Percentiles rank a stretch among this genome's conserved stretches.
These are phyloP conservation scores for Thunnus albacares DNA, from an alignment of 2,797 vertebrate genomes.

Conservation along the genomic window DNA sequence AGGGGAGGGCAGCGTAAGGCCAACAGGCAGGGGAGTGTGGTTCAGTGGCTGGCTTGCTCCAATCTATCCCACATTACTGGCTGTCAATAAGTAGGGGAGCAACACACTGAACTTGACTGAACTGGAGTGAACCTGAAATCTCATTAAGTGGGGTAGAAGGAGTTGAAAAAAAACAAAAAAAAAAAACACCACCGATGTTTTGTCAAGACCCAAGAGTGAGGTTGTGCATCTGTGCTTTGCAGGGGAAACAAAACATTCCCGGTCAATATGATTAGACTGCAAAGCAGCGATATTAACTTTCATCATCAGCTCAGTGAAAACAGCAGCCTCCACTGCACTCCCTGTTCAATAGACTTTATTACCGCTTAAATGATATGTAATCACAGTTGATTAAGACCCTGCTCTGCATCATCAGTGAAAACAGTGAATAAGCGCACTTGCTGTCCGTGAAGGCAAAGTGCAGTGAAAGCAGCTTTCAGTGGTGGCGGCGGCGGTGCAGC, in stretches of 20 bases:
- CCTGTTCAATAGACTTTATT: slow-evolving; percentile 54
- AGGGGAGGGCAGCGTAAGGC: slow-evolving; percentile 59
- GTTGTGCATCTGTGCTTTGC: slow-evolving; percentile 21
- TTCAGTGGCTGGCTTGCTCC: slow-evolving; percentile 65
- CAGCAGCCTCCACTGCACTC: slow-evolving; percentile 36
- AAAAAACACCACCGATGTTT: neutral
- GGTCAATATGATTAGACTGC: slow-evolving; percentile 43
- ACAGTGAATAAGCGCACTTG: slow-evolving; percentile 52
- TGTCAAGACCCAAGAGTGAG: slow-evolving; percentile 24
- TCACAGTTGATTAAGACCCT: slow-evolving; percentile 68
- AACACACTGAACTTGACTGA: slow-evolving; percentile 48
- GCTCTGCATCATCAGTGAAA: slow-evolving; percentile 55
- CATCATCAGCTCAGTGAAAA: slow-evolving; percentile 45
- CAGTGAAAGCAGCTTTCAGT: slow-evolving; percentile 74
- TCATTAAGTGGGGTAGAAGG: slow-evolving; percentile 48
- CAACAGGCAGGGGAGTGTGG: slow-evolving; percentile 58
- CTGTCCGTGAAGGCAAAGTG: slow-evolving; percentile 64
- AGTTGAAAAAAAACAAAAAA: slow-evolving; percentile 2
- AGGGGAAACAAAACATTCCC: slow-evolving; percentile 24
- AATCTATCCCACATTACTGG: slow-evolving; percentile 72
- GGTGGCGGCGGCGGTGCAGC: slow-evolving; percentile 14
- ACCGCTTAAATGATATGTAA: slow-evolving; percentile 64
- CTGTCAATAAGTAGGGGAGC: slow-evolving; percentile 70
- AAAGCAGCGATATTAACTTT: slow-evolving; percentile 53
- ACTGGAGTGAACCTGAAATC: slow-evolving; percentile 65